Conservation (phyloP, 37 sponge, comb jelly and placozoan genomes). For the Eunapius fragilis region DNA sequence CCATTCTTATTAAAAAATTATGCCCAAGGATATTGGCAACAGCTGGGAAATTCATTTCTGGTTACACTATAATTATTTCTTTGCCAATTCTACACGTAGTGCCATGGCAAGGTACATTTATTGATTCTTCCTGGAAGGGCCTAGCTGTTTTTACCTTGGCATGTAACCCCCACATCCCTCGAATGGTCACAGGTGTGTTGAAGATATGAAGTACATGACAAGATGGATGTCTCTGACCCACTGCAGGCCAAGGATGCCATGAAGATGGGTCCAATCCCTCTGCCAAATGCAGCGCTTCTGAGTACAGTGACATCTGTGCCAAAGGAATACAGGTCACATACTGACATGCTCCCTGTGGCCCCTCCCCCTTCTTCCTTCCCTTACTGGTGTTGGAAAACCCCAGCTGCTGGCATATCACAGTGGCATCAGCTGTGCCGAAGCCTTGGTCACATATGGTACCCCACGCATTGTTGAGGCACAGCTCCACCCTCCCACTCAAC, state of each 20-base stretch:
- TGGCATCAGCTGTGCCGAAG: conserved; percentile 27
- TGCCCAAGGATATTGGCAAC: too few relatives aligned
- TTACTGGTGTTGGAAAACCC: conserved; percentile 9
- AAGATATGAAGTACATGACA: neutral
- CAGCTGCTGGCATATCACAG: conserved; percentile 35
- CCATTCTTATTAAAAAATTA: too few relatives aligned
- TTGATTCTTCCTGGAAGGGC: too few relatives aligned
- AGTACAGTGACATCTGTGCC: neutral
- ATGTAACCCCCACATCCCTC: conserved; percentile 27
- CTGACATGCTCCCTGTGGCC: neutral
- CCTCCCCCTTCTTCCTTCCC: neutral
- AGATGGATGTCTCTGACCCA: neutral
- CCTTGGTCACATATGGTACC: conserved; percentile 27
- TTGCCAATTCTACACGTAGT: too few relatives aligned
- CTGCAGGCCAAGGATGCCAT: conserved; percentile 5
- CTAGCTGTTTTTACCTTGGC: conserved; percentile 21
- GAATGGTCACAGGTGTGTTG: conserved; percentile 22
- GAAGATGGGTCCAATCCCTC: conserved; percentile 5
- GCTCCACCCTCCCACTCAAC: conserved; percentile 24
- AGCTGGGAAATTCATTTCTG: too few relatives aligned
- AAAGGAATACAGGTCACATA: neutral
- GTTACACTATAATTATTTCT: too few relatives aligned
- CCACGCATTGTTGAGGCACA: conserved; percentile 43
- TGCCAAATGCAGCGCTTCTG: neutral
- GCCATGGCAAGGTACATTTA: too few relatives aligned